A percentile compares a stretch with the other conserved stretches of the same genome.
These are phyloP conservation scores for Drosophila saltans DNA, from an alignment of 1,140 invertebrate species.

Conservation along the genomic window DNA sequence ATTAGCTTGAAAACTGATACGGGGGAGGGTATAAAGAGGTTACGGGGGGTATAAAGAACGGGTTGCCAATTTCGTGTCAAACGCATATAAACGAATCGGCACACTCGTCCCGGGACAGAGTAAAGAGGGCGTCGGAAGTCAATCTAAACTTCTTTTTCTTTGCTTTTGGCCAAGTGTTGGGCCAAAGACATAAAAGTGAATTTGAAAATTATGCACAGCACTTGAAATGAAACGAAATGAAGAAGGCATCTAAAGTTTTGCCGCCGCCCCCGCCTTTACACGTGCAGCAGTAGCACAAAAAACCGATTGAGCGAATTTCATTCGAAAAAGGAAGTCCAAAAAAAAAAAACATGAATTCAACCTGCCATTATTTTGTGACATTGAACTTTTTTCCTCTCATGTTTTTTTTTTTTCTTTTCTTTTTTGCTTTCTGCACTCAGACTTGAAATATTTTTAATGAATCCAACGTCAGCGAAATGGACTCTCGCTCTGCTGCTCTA, in stretches of 20 bases:
- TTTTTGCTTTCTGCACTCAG: constrained; percentile 33
- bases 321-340: constrained; percentile 34
- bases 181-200: constrained; percentile 66
- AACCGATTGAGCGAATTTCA: constrained; percentile 23
- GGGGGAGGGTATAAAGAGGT: no score
- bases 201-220: constrained; percentile 73
- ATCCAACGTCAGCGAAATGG: constrained; percentile 38
- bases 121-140: constrained; percentile 34
- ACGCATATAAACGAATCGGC: constrained; percentile 44
- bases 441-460: constrained; percentile 66
- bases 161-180: constrained; percentile 25
- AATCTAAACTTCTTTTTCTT: constrained; percentile 27
- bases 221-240: constrained; percentile 23
- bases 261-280: neutral
- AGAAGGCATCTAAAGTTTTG: constrained; percentile 39
- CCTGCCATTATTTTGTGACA: constrained; percentile 56
- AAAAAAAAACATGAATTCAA: constrained; percentile 39
- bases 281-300: neutral
- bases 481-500: constrained; percentile 22
- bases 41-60: neutral
- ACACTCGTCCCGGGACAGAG: neutral
- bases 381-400: constrained; percentile 41
- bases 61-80: constrained; percentile 38
- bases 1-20: constrained; percentile 32
- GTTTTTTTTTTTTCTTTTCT: neutral